Percentiles rank a stretch among this genome's conserved stretches.
Conservation (phyloP, 2,113 vertebrate genomes). For the Donacobius atricapilla region DNA sequence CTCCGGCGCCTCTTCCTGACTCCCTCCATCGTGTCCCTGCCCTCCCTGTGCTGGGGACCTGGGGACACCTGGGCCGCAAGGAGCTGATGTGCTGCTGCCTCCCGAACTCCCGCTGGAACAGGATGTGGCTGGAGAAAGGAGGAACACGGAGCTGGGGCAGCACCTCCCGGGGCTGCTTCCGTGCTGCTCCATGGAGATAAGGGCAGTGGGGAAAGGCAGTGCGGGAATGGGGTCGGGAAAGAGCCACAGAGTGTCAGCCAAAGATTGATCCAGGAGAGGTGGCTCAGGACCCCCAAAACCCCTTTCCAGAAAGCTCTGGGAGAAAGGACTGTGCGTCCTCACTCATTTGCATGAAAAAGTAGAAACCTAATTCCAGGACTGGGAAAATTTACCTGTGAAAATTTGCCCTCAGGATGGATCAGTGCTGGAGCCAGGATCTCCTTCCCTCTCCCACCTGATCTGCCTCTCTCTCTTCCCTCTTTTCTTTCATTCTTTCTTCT, state of each 20-base stretch:
- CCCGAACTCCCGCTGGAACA: fast-evolving
- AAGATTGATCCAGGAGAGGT: no score
- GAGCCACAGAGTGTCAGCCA: background rate
- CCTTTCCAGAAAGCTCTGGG: background rate
- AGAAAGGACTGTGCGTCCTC: no score
- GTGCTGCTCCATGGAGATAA: background rate
- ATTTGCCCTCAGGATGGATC: background rate
- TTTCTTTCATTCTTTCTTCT: background rate
- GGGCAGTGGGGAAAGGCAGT: fast-evolving
- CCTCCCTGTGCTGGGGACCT: background rate
- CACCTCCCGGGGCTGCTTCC: background rate
- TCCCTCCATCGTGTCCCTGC: fast-evolving
- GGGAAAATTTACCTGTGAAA: background rate
- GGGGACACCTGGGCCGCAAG: background rate
- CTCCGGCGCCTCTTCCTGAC: fast-evolving
- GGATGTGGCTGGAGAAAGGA: background rate
- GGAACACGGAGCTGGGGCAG: background rate
- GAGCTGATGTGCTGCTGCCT: no score
- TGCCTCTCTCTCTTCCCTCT: background rate
- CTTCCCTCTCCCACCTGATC: background rate
- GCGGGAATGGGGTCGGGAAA: background rate
- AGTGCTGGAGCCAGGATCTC: background rate
- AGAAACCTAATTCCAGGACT: background rate
- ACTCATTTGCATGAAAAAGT: background rate
- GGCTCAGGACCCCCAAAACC: no score